Conservation (phyloP, 2,888 invertebrate genomes). For the Gari tellinella region DNA sequence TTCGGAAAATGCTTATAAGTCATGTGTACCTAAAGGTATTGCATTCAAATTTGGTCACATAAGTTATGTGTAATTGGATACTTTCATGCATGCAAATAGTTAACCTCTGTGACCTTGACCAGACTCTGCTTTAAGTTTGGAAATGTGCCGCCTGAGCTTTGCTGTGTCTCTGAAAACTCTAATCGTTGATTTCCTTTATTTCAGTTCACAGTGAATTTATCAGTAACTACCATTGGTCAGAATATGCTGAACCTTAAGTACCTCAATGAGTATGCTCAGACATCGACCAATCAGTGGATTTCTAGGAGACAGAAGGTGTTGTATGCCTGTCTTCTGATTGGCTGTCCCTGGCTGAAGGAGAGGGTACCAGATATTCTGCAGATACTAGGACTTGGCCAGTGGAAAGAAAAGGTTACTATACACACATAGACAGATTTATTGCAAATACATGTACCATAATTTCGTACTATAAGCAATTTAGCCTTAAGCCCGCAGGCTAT, state of each 20-base stretch:
- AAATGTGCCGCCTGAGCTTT: too few species aligned
- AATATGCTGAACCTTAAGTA: conserved; percentile 92
- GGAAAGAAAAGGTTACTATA: conserved; percentile 65
- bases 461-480: too few species aligned
- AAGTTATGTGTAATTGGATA: too few species aligned
- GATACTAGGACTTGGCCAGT: conserved; percentile 56
- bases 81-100: not conserved
- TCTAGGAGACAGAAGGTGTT: conserved; percentile 73
- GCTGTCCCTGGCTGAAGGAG: conserved; percentile 78
- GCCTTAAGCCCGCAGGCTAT: too few species aligned
- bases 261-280: conserved; percentile 48
- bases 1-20: too few species aligned
- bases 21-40: too few species aligned
- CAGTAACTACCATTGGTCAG: conserved; percentile 91
- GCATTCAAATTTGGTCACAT: too few species aligned
- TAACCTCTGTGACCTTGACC: not conserved
- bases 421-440: too few species aligned
- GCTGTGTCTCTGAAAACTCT: too few species aligned
- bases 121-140: conserved; percentile 5
- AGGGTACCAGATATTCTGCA: conserved; percentile 65
- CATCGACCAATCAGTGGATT: conserved; percentile 65
- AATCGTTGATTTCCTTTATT: too few species aligned
- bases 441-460: too few species aligned
- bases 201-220: conserved; percentile 75
- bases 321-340: conserved; percentile 75